Evolutionary conservation across 1,140 invertebrate genomes (phyloP).

Genomic region (Pseudomyrmex sp.): DNA sequence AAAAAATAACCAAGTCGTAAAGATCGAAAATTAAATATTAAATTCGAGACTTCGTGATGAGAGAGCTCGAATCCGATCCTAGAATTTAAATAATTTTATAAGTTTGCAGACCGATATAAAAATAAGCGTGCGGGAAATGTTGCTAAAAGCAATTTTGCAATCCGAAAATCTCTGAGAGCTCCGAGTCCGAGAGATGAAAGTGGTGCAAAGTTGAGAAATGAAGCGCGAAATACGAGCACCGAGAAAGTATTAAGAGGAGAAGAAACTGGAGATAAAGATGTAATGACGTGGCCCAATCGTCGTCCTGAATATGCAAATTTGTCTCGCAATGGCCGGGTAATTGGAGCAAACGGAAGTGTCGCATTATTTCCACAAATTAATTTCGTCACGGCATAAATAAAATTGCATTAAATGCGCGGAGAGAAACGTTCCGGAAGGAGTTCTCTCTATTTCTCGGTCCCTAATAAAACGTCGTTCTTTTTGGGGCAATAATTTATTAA

Average conservation of each 20-base stretch:
- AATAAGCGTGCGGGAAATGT: background rate
- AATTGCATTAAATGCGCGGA: background rate
- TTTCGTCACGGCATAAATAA: constrained; percentile 38
- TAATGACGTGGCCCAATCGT: constrained; percentile 24
- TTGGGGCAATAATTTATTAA: too few relatives aligned
- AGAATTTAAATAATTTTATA: too few relatives aligned
- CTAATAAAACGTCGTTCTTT: background rate
- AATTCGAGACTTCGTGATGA: too few relatives aligned
- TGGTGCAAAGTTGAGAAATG: constrained; percentile 27
- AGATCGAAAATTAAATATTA: too few relatives aligned
- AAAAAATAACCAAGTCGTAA: too few relatives aligned
- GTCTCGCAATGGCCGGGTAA: constrained; percentile 7
- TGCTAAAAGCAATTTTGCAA: background rate
- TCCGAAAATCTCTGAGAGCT: background rate
- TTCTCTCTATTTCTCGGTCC: background rate
- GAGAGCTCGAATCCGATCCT: too few relatives aligned
- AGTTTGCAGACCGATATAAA: too few relatives aligned
- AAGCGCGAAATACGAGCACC: constrained; percentile 37
- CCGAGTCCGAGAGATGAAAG: constrained; percentile 33
- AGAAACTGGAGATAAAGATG: constrained; percentile 50
- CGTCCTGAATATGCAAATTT: constrained; percentile 30
- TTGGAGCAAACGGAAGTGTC: constrained; percentile 51
- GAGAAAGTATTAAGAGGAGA: constrained; percentile 49
- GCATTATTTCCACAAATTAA: constrained; percentile 35
- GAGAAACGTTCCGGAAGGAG: background rate